phyloP scores from a whole-genome alignment of 2,888 invertebrate genomes.

The Heteromurus nitidus region DNA sequence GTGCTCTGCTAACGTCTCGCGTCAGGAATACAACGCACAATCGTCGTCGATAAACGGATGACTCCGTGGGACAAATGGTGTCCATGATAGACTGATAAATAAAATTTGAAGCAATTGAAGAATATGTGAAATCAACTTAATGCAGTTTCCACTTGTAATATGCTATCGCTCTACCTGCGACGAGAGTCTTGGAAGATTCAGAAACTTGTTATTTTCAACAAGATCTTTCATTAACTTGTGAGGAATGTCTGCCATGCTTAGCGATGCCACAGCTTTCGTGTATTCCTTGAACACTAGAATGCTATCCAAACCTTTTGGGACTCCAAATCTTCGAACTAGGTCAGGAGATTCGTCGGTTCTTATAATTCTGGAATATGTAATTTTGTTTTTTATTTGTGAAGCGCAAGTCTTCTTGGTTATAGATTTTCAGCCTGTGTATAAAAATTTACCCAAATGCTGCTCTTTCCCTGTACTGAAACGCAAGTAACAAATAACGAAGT shows the following conservation, averaged over 20 bases:
- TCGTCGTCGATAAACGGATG: slow-evolving; percentile 85
- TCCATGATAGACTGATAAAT: slow-evolving; percentile 78
- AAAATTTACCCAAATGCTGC: slow-evolving; percentile 88
- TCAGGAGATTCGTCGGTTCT: slow-evolving; percentile 77
- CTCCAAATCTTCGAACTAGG: slow-evolving; percentile 83
- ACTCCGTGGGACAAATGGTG: slow-evolving; percentile 91
- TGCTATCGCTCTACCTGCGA: slow-evolving; percentile 91
- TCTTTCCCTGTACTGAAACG: slow-evolving; percentile 89
- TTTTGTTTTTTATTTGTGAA: not conserved
- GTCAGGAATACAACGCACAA: slow-evolving; percentile 89
- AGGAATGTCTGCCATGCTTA: slow-evolving; percentile 93
- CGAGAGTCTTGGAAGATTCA: slow-evolving; percentile 90
- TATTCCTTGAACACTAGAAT: slow-evolving; percentile 92
- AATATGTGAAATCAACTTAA: no score
- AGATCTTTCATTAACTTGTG: slow-evolving; percentile 91
- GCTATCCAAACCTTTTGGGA: slow-evolving; percentile 84
- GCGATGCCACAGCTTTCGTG: slow-evolving; percentile 88
- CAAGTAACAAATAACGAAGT: slow-evolving; percentile 90
- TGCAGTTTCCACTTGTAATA: no score
- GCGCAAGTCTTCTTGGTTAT: not conserved
- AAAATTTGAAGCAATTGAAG: not conserved
- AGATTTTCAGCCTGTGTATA: not conserved
- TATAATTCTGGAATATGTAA: slow-evolving; percentile 52
- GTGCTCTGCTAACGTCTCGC: slow-evolving; percentile 74
- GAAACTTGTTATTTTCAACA: slow-evolving; percentile 90